Conservation (phyloP, 2,888 invertebrate genomes). For the Carpatolechia fugitivella region DNA sequence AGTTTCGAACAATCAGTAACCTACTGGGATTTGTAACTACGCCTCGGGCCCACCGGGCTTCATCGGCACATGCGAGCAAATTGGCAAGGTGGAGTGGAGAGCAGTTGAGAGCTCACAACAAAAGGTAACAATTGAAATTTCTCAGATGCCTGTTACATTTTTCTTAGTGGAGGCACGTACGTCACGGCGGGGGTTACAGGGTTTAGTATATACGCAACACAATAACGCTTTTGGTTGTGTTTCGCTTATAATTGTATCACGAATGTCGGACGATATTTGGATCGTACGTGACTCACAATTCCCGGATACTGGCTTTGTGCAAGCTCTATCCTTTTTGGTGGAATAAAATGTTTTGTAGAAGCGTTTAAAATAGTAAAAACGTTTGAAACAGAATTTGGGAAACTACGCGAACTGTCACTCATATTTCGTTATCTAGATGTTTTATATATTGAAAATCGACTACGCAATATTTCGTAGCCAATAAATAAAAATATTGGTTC, state of each 20-base stretch:
- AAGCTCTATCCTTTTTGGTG: conserved; percentile 1
- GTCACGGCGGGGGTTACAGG: conserved; percentile 55
- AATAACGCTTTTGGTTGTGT: conserved; percentile 43
- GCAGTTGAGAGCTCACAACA: conserved; percentile 36
- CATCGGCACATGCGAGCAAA: conserved; percentile 54
- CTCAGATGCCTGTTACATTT: conserved; percentile 71
- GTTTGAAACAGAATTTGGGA: not conserved
- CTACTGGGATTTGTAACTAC: conserved; percentile 4
- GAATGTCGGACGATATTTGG: conserved; percentile 45
- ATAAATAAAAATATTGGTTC: too few species aligned
- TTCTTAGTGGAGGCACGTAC: conserved; percentile 68
- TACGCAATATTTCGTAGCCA: too few species aligned
- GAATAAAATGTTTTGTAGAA: not conserved
- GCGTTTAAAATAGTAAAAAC: not conserved
- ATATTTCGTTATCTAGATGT: too few species aligned
- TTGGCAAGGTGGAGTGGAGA: conserved; percentile 59
- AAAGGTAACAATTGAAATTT: conserved; percentile 75
- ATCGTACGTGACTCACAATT: conserved; percentile 48
- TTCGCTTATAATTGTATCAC: conserved; percentile 56
- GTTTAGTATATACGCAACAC: conserved; percentile 42
- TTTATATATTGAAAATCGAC: too few species aligned
- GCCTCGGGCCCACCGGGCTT: not conserved
- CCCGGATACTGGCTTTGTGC: conserved; percentile 17
- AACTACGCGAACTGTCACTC: not conserved
- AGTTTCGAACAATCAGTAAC: not conserved